These are phyloP conservation scores for Orius insidiosus DNA, from an alignment of 1,140 invertebrate species.

Conservation along the genomic window DNA sequence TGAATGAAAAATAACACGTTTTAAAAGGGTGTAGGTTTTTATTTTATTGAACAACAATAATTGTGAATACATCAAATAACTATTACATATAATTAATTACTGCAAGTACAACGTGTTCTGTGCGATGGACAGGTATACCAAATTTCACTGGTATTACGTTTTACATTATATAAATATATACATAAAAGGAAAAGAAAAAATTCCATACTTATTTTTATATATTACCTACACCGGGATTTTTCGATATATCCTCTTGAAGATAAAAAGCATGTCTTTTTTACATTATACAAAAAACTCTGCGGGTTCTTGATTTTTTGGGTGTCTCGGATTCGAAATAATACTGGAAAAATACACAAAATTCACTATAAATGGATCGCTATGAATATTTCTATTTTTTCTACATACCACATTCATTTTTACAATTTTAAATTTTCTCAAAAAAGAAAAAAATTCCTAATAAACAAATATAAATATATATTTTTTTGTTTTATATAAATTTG, in stretches of 20 bases:
- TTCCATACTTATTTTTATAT: constrained; percentile 3
- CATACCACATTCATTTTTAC: constrained; percentile 15
- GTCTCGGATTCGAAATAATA: constrained; percentile 4
- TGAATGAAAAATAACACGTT: not conserved
- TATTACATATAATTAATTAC: constrained; percentile 5
- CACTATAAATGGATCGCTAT: not conserved
- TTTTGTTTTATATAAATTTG: not conserved
- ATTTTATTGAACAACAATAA: constrained; percentile 16
- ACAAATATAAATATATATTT: constrained; percentile 2
- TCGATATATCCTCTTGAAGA: not conserved
- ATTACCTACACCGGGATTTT: not conserved
- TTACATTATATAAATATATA: constrained; percentile 8
- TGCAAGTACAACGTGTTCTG: constrained; percentile 13
- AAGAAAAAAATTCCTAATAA: constrained; percentile 8
- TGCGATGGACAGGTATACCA: constrained; percentile 8
- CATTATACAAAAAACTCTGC: constrained; percentile 10
- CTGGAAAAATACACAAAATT: not conserved
- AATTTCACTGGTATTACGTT: not conserved
- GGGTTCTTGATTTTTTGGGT: not conserved
- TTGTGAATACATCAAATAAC: constrained; percentile 14
- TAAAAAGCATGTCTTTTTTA: constrained; percentile 9
- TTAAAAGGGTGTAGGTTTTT: constrained; percentile 17
- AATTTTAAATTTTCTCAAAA: constrained; percentile 10
- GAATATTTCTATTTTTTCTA: constrained; percentile 4
- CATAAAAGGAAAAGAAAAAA: constrained; percentile 9